These are phyloP conservation scores for Cyprinodon tularosa DNA, from an alignment of 2,113 vertebrate genomes.

Conservation along the genomic window DNA sequence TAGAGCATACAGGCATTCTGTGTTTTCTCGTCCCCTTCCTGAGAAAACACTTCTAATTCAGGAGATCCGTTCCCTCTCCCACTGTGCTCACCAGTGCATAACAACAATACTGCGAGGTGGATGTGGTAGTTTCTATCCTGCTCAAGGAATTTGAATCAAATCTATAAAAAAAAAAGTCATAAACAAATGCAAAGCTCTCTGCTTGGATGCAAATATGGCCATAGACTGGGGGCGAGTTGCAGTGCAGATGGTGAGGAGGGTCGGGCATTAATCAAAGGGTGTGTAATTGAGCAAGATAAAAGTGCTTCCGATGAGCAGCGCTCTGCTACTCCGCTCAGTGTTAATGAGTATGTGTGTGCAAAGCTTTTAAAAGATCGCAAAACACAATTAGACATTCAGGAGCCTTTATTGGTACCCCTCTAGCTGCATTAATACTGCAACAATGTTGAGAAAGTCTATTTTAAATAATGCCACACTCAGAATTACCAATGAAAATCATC, in stretches of 20 bases:
- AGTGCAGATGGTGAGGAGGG: conserved; percentile 16
- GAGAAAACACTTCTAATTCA: conserved; percentile 60
- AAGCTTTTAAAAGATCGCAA: conserved; percentile 2
- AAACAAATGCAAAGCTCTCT: neutral
- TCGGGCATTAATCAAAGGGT: conserved; percentile 1
- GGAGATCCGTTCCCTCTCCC: conserved; percentile 34
- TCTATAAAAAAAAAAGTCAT: neutral
- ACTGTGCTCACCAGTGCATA: conserved; percentile 33
- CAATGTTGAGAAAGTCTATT: neutral
- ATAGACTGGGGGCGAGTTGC: neutral
- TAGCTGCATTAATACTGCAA: neutral
- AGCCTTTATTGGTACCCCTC: neutral
- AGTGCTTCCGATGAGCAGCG: conserved; percentile 23
- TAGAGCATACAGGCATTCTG: neutral
- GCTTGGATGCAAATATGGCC: neutral
- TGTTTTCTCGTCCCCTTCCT: conserved; percentile 24
- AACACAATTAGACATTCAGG: neutral
- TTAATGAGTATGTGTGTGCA: conserved; percentile 20
- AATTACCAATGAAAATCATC: too few species aligned
- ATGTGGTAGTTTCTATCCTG: conserved; percentile 10
- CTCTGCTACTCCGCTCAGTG: neutral
- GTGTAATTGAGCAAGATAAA: conserved; percentile 13
- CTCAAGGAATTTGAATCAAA: conserved; percentile 15
- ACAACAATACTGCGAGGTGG: conserved; percentile 33
- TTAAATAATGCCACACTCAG: neutral